Evolutionary conservation across 1,140 invertebrate genomes (phyloP).

Genomic region (Asbolus verrucosus): DNA sequence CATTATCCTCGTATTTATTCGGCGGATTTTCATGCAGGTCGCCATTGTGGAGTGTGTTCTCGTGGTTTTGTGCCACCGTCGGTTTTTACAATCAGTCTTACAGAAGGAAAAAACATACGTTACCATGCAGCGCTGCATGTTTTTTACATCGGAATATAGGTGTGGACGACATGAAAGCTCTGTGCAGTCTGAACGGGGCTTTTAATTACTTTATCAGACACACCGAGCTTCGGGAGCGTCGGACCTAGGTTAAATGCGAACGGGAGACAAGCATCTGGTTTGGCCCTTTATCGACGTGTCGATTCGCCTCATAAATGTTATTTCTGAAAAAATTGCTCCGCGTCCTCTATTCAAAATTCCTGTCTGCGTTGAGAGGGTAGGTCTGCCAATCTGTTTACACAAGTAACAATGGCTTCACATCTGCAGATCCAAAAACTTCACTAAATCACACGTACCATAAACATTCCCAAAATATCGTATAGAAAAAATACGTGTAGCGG

Average conservation of each 20-base stretch:
- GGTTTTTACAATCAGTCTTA: conserved; percentile 51
- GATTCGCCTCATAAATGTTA: too few relatives aligned
- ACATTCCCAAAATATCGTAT: conserved; percentile 55
- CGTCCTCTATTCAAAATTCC: conserved; percentile 19
- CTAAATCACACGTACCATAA: conserved; percentile 58
- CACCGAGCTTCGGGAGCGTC: too few relatives aligned
- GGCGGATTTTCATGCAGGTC: conserved; percentile 48
- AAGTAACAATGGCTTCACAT: conserved; percentile 54
- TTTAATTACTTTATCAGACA: not conserved
- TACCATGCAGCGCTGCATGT: conserved; percentile 1
- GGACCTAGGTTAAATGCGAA: too few relatives aligned
- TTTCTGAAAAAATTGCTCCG: not conserved
- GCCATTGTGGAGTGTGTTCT: conserved; percentile 44
- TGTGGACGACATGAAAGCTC: too few relatives aligned
- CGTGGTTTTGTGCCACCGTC: conserved; percentile 48
- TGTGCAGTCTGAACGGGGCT: not conserved
- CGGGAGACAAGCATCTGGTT: too few relatives aligned
- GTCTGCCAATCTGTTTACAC: conserved; percentile 52
- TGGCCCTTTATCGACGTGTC: too few relatives aligned
- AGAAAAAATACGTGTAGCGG: conserved; percentile 50
- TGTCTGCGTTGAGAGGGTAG: conserved; percentile 13
- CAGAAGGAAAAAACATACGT: not conserved
- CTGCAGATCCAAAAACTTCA: conserved; percentile 55
- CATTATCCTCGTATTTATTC: conserved; percentile 55
- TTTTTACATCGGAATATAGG: too few relatives aligned